Base-by-base conservation (phyloP, 2,888 invertebrate species). In the Galeopsomyia nigrocyanea region DNA sequence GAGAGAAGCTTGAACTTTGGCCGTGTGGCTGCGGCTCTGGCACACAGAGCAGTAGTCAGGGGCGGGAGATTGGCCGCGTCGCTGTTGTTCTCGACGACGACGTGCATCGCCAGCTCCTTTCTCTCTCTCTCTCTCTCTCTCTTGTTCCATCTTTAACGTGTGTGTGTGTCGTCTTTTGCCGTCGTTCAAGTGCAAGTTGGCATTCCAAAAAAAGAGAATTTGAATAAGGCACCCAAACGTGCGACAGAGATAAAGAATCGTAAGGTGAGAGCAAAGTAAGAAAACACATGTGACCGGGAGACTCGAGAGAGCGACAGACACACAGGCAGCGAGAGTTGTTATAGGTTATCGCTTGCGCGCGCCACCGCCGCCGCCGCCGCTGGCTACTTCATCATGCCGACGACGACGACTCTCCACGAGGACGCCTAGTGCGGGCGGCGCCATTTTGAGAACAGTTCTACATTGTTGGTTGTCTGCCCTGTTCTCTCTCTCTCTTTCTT, bases 361-460 rank as follows among this genome's bases (percentile, higher is more conserved):
- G 70, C 73, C 67, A 75, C 71, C 75, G 74, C 71, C 67, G 74
- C 68, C 70, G 55, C 39, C 14, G 47, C 66, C 46, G 22, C 49
- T 46, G 63, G 51, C 62, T 50, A 47, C 46, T 70, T 66, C 65
- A 74, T 74, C 70, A 66, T 67, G 74, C 53, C 22, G 19, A 21
- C 55, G 62, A 39, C 39, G 39, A 39, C 39, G 39, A 39, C 39
- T 39, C 39, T 39, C 65, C 50, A 47, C 31, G 64, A 57, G 72
- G 50, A 26, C n/a, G 63, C 51, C 21, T 22, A 82, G 82, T 83
- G 83, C 79, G 78, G 80, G 81, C 67, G 51, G 84, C 85, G 85
- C 85, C 85, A 85, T 85, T 85, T 85, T 85, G 84, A 84, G 85
- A 85, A 85, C 39, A 7, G 83, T 84, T 83, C 80, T 80, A 79